Conservation (phyloP, 2,888 invertebrate species). For the Drosophila borealis region DNA sequence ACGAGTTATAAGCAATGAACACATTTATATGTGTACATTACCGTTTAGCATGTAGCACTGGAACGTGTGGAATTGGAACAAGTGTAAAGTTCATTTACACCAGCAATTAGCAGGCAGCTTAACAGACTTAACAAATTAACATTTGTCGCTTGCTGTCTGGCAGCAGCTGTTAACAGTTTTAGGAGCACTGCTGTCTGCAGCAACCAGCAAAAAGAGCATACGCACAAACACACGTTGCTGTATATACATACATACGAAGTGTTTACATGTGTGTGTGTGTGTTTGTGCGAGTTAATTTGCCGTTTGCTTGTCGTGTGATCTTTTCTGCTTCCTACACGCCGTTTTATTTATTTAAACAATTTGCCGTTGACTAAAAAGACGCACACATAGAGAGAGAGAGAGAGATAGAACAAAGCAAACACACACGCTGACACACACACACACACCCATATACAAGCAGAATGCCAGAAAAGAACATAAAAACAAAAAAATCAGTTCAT, state of each 20-base stretch:
- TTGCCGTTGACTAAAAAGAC: conserved; percentile 60
- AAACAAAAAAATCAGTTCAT: conserved; percentile 61
- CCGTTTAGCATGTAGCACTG: background rate
- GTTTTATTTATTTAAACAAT: conserved; percentile 75
- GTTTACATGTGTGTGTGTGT: conserved; percentile 6
- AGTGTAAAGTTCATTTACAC: conserved; percentile 15
- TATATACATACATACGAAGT: background rate
- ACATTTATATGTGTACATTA: no score
- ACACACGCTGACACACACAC: conserved; percentile 16
- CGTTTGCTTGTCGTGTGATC: conserved; percentile 63
- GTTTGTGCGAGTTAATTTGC: conserved; percentile 54
- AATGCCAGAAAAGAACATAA: conserved; percentile 27
- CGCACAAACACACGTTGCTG: conserved; percentile 3
- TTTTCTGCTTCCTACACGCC: conserved; percentile 83
- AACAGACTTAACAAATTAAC: conserved; percentile 1
- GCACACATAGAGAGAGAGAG: conserved; percentile 26
- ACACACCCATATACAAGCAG: conserved; percentile 5
- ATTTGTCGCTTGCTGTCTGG: conserved; percentile 65
- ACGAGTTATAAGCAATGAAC: no score
- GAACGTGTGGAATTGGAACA: background rate
- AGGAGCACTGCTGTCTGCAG: conserved; percentile 19
- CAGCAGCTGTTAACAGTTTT: conserved; percentile 34
- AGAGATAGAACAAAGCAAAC: conserved; percentile 4
- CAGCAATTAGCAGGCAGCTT: background rate
- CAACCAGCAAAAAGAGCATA: conserved; percentile 8